Evolutionary conservation across 2,888 invertebrate genomes (phyloP), one percentile per base, ranked within the genome.

Genomic region (Oithona nana): DNA sequence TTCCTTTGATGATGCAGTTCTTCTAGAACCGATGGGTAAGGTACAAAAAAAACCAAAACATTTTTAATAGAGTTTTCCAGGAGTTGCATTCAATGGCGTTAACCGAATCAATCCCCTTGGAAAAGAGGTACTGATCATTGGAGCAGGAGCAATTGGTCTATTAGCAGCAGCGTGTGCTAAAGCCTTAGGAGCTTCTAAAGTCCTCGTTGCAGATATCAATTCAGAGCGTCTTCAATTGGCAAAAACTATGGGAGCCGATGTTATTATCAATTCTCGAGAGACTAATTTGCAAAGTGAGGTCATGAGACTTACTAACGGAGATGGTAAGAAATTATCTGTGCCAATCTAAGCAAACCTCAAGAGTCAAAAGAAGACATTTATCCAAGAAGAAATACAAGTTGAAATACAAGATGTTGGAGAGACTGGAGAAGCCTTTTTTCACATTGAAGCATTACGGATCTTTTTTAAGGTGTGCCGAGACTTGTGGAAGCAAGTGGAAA

Each of bases 401-500:
- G n/a, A n/a, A n/a, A n/a, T n/a, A n/a, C n/a, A n/a, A n/a, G n/a
- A n/a, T n/a, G n/a, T n/a, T n/a, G n/a, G n/a, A n/a, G n/a, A n/a
- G n/a, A n/a, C n/a, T n/a, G n/a, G n/a, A n/a, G n/a, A n/a, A n/a
- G n/a, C n/a, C n/a, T n/a, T n/a, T n/a, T n/a, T n/a, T n/a, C n/a
- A n/a, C n/a, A n/a, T n/a, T n/a, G n/a, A n/a, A n/a, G n/a, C n/a
- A n/a, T n/a, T n/a, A n/a, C n/a, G n/a, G n/a, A n/a, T n/a, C n/a
- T n/a, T n/a, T n/a, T n/a, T n/a, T n/a, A n/a, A n/a, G n/a, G n/a
- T n/a, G n/a, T 39, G 39, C 39, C 39, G 6, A 39, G 39, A 39
- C 57, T 66, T 11, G 64, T 66, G n/a, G 66, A 65, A 50, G 66
- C 66, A 11, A 66, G 62, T 28, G 66, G 66, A 8, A 60, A 64